Evolutionary conservation across 1,140 invertebrate genomes (phyloP).

Genomic region (Penaeus indicus): DNA sequence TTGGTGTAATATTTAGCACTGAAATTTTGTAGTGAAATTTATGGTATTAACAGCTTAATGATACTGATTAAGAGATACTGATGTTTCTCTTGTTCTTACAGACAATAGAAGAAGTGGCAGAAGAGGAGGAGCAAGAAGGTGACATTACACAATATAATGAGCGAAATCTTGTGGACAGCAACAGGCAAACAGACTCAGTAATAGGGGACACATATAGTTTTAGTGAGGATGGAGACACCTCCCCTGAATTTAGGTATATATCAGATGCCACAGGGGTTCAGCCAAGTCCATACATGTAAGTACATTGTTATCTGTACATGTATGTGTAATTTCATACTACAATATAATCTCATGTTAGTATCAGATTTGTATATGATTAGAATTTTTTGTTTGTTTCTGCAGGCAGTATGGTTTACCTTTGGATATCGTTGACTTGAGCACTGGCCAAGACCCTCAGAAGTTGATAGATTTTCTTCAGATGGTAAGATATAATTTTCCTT

Average conservation of each 20-base stretch:
- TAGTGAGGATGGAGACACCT: no score
- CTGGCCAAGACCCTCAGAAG: conserved; percentile 47
- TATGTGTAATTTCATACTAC: neutral
- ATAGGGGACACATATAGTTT: neutral
- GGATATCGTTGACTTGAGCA: conserved; percentile 45
- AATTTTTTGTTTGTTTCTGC: neutral
- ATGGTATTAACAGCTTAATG: no score
- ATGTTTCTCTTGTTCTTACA: neutral
- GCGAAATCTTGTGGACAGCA: conserved; percentile 34
- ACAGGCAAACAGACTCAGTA: conserved; percentile 19
- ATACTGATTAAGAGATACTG: neutral
- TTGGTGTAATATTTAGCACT: neutral
- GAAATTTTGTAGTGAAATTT: no score
- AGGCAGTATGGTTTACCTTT: conserved; percentile 53
- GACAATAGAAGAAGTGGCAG: conserved; percentile 26
- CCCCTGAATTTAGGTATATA: conserved; percentile 46
- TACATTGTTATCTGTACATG: neutral
- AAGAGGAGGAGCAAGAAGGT: neutral
- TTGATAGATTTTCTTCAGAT: conserved; percentile 51
- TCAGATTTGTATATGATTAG: neutral
- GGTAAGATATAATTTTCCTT: conserved; percentile 25
- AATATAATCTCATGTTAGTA: neutral
- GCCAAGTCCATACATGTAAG: conserved; percentile 50
- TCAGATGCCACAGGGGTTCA: conserved; percentile 51
- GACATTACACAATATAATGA: conserved; percentile 24